Percentiles rank a stretch among this genome's conserved stretches.
Conservation (phyloP, 2,113 vertebrate species). For the Lanius ludovicianus region DNA sequence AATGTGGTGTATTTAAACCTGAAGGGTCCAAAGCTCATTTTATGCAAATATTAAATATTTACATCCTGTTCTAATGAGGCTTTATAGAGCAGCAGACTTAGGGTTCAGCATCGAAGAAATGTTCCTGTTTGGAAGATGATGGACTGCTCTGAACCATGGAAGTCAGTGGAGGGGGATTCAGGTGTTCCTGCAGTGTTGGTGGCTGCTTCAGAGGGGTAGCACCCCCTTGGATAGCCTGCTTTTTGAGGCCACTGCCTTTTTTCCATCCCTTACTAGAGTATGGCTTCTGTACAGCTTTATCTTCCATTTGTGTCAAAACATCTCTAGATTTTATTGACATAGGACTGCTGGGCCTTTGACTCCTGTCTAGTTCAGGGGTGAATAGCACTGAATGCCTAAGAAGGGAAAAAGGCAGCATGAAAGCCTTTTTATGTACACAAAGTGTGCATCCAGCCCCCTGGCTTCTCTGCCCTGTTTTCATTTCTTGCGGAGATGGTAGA, state of each 20-base stretch:
- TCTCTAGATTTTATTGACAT: neutral
- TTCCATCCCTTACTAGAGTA: neutral
- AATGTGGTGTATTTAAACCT: neutral
- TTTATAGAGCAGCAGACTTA: neutral
- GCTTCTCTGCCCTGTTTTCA: neutral
- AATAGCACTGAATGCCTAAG: neutral
- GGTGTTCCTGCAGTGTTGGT: neutral
- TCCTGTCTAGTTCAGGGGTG: neutral
- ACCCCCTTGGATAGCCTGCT: neutral
- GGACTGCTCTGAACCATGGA: rapidly evolving
- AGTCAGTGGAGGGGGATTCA: neutral
- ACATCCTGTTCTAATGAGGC: neutral
- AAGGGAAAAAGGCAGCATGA: neutral
- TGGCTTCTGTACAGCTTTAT: neutral
- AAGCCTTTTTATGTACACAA: neutral
- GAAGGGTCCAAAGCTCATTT: neutral
- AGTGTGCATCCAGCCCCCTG: neutral
- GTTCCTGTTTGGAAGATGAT: rapidly evolving
- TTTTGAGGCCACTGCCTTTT: rapidly evolving
- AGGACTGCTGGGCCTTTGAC: neutral
- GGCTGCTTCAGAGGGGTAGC: neutral
- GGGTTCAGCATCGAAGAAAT: neutral
- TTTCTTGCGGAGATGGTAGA: neutral
- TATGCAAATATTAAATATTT: neutral
- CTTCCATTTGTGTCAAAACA: neutral